Conservation (phyloP, 2,797 vertebrate species). For the Sebastes paucispinis region DNA sequence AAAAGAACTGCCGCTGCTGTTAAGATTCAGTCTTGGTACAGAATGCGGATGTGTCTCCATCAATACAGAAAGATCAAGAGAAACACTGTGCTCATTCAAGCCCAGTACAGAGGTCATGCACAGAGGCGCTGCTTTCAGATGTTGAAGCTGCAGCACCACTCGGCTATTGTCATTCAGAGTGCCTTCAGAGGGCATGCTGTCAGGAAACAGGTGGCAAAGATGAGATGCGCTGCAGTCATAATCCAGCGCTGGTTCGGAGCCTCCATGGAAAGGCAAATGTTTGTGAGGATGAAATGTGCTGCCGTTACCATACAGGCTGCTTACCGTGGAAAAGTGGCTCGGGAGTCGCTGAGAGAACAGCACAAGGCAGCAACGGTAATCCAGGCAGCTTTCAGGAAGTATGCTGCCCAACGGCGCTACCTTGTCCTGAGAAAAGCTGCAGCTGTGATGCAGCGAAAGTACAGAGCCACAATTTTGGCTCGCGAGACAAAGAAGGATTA, state of each 20-base stretch:
- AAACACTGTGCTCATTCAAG: slow-evolving; percentile 84
- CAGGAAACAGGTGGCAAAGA: slow-evolving; percentile 63
- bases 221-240: slow-evolving; percentile 67
- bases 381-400: slow-evolving; percentile 84
- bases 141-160: slow-evolving; percentile 64
- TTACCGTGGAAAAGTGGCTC: slow-evolving; percentile 81
- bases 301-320: slow-evolving; percentile 83
- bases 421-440: slow-evolving; percentile 64
- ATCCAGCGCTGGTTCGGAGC: slow-evolving; percentile 90
- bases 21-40: slow-evolving; percentile 88
- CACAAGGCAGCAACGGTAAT: slow-evolving; percentile 79
- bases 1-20: slow-evolving; percentile 76
- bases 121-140: slow-evolving; percentile 63
- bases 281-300: slow-evolving; percentile 76
- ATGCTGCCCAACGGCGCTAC: slow-evolving; percentile 70
- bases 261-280: slow-evolving; percentile 61
- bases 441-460: slow-evolving; percentile 79
- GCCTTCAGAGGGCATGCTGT: slow-evolving; percentile 80
- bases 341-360: slow-evolving; percentile 68
- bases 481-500: slow-evolving; percentile 71
- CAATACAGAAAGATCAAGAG: slow-evolving; percentile 71
- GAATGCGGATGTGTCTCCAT: slow-evolving; percentile 78
- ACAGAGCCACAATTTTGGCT: slow-evolving; percentile 78
- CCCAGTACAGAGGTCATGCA: slow-evolving; percentile 74
- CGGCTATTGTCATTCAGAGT: slow-evolving; percentile 86